Evolutionary conservation across 2,113 vertebrate species (phyloP), one percentile per base, ranked within the genome.

Genomic region (Copsychus sechellarum): DNA sequence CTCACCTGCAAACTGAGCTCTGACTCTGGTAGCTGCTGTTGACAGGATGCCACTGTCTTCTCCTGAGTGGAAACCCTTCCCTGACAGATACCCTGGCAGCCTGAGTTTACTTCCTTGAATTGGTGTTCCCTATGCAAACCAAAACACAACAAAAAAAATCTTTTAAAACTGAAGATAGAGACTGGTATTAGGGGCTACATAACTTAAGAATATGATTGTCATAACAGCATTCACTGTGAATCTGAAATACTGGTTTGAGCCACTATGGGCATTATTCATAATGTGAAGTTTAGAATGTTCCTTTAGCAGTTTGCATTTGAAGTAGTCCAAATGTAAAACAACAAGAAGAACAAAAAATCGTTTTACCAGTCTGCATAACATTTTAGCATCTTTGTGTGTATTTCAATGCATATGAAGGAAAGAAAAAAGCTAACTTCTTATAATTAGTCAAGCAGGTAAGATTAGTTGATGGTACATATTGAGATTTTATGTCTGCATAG

Each of bases 81-180:
- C 99, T 42, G 99, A 99, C 19, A 99, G 96, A 84, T 99, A 99
- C 18, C 99, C 99, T 36, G 99, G 99, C 86, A 99, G 98, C 74
- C 99, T 98, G 47, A 99, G 98, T 96, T 99, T 99, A 97, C 99
- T 99, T 95, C 99, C 99, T 96, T 99, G 99, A 91, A 99, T 99
- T 1, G 98, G 98, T 17, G 99, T 99, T 82, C 97, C 98, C 99
- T 99, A 94, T 28, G 62, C 74, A 53, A 76, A 74, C 50, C 31
- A 54, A 54, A 48, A 58, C 28, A 56, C 4, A 34, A 57, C 25
- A 69, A 38, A 86, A 9, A 61, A 62, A 25, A 61, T 2, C 2
- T 84, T 76, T 76, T 79, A 60, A 11, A 31, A 7, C 38, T 61
- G 38, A 81, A 65, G 42, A 26, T 14, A 22, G 79, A 18, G 4